Evolutionary conservation across 2,888 invertebrate genomes (phyloP).

Genomic region (Archaeoteleia sp.): DNA sequence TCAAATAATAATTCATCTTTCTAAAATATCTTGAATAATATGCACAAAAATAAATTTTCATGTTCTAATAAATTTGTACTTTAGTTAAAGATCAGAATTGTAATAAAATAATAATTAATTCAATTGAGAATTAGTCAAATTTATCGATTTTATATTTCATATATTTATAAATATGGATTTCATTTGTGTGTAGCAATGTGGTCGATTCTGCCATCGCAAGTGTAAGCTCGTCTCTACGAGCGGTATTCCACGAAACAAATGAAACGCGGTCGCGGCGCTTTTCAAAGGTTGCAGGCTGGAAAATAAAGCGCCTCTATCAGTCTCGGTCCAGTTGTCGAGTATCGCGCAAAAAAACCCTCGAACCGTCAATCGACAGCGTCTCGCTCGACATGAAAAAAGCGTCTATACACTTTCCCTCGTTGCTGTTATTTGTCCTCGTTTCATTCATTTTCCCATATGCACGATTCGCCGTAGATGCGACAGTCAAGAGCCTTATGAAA

Average conservation of each 20-base stretch:
- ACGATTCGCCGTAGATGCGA: conserved; percentile 35
- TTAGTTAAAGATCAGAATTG: no score
- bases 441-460: conserved; percentile 33
- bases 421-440: conserved; percentile 42
- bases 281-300: conserved; percentile 45
- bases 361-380: conserved; percentile 50
- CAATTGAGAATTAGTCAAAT: no score
- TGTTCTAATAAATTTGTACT: no score
- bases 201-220: conserved; percentile 27
- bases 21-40: no score
- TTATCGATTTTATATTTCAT: no score
- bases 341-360: conserved; percentile 49
- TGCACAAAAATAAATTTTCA: no score
- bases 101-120: no score
- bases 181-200: conserved; percentile 40
- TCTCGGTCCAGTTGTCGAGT: conserved; percentile 48
- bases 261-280: conserved; percentile 57
- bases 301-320: conserved; percentile 54
- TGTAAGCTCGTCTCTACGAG: conserved; percentile 58
- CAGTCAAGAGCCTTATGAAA: conserved; percentile 33
- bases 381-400: conserved; percentile 42
- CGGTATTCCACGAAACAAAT: conserved; percentile 65
- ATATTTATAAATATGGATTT: conserved; percentile 1
- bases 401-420: conserved; percentile 38
- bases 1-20: no score